Base-by-base conservation (phyloP, 2,888 invertebrate genomes). In the Tachina fera region DNA sequence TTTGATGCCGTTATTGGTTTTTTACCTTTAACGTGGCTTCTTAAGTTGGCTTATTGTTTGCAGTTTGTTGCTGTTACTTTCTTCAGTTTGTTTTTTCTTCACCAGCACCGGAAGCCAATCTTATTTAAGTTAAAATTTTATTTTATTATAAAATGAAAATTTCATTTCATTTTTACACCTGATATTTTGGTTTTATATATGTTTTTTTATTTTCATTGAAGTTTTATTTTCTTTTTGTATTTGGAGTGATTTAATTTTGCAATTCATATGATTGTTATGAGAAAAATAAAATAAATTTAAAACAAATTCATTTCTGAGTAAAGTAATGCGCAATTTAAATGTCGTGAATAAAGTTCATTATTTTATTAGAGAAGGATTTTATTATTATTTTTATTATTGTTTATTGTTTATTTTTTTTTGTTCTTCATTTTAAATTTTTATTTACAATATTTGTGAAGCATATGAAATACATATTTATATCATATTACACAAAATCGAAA, bases 151-250 rank as follows among this genome's bases (percentile, higher is more conserved):
- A 75, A 53, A 16, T 49, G 39, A 45, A 61, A 45, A 22, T 51
- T 56, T 72, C 49, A 60, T 76, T 68, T 80, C 56, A 67, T 68
- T 86, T 86, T 76, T 83, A 80, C 83, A 83, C 79, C 83, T 80
- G 79, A 83, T 86, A 83, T 85, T 47, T 72, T 76, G 71, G 39
- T 49, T 72, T 58, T 41, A 16, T 61, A 22, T 43, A 41, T 45
- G 22, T 5, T 78, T 65, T n/a, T 31, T 31, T 22, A 22, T 45
- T 65, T 65, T 56, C 31, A 8, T 43, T 51, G 4, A 16, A 47
- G 51, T 43, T 67, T 68, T 49, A 60, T 47, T 81, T 74, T 45
- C 1, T 47, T 79, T 45, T 47, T 45, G 14, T 53, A 31, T 65
- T 60, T 56, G 39, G 45, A 13, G n/a, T 10, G 11, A 43, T 22